Percentiles rank a stretch among this genome's conserved stretches.
These are phyloP conservation scores for Chascanopsetta lugubris DNA, from an alignment of 2,113 vertebrate species.

Conservation along the genomic window DNA sequence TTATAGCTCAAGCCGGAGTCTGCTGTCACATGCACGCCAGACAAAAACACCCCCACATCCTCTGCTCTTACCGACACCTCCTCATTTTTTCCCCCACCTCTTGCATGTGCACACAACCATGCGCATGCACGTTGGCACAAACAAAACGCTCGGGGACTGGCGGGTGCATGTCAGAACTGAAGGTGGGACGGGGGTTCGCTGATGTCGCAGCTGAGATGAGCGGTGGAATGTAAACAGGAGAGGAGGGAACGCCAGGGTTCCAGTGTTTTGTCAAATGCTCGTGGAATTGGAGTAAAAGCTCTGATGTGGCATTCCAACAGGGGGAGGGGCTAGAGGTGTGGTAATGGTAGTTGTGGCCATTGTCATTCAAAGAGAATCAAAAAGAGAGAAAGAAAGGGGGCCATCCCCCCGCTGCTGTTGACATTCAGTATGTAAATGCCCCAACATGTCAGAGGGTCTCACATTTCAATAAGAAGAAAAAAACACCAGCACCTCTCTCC, in stretches of 20 bases:
- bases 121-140: not conserved
- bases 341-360: slow-evolving; percentile 32
- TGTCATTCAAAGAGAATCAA: slow-evolving; percentile 69
- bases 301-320: slow-evolving; percentile 52
- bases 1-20: slow-evolving; percentile 54
- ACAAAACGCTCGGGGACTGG: not conserved
- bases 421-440: slow-evolving; percentile 76
- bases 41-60: slow-evolving; percentile 38
- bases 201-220: slow-evolving; percentile 21
- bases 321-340: not conserved
- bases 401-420: slow-evolving; percentile 38
- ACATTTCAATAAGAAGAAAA: slow-evolving; percentile 81
- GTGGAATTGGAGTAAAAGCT: slow-evolving; percentile 49
- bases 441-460: slow-evolving; percentile 57
- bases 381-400: slow-evolving; percentile 5
- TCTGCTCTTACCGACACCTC: slow-evolving; percentile 35
- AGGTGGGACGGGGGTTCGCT: slow-evolving; percentile 26
- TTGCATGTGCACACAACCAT: slow-evolving; percentile 1
- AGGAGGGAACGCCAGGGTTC: not conserved
- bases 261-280: no score
- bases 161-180: slow-evolving; percentile 27
- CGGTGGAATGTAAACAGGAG: slow-evolving; percentile 50
- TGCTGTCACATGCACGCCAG: slow-evolving; percentile 48
- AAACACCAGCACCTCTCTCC: slow-evolving; percentile 66
- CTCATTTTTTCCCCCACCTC: not conserved